These are phyloP conservation scores for Ophioninae sp. DNA, from an alignment of 2,888 invertebrate genomes.

Conservation along the genomic window DNA sequence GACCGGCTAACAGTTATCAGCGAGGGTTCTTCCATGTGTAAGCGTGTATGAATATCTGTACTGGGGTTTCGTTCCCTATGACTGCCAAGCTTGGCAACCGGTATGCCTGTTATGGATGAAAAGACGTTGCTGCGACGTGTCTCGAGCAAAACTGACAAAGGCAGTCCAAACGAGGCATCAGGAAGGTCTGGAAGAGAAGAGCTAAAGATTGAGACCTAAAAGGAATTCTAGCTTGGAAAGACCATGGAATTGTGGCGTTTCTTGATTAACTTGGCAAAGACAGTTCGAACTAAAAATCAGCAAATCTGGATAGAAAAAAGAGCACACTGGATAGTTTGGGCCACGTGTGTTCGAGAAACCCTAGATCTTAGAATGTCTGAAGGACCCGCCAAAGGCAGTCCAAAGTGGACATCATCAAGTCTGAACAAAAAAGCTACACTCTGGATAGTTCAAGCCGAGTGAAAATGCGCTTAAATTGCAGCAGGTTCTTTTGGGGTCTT, in stretches of 20 bases:
- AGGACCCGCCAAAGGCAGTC: not conserved
- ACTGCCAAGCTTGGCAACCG: not conserved
- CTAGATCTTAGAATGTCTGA: not conserved
- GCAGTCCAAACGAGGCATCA: too few species aligned
- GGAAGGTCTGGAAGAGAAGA: too few species aligned
- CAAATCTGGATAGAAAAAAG: too few species aligned
- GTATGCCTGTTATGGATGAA: not conserved
- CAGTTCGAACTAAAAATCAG: too few species aligned
- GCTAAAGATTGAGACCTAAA: too few species aligned
- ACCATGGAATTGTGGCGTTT: too few species aligned
- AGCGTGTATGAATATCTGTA: not conserved
- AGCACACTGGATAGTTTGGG: too few species aligned
- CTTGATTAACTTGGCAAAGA: too few species aligned
- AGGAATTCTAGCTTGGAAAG: too few species aligned
- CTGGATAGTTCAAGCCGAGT: not conserved
- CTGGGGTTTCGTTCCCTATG: not conserved
- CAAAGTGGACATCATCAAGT: not conserved
- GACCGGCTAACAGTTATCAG: constrained; percentile 53
- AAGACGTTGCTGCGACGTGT: too few species aligned
- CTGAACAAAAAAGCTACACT: not conserved
- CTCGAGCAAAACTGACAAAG: too few species aligned
- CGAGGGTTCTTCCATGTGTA: not conserved
- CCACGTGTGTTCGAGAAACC: too few species aligned
- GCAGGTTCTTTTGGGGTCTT: not conserved
- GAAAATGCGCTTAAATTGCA: not conserved